Base-by-base conservation (phyloP, 1,140 invertebrate species). In the Philaenus spumarius region DNA sequence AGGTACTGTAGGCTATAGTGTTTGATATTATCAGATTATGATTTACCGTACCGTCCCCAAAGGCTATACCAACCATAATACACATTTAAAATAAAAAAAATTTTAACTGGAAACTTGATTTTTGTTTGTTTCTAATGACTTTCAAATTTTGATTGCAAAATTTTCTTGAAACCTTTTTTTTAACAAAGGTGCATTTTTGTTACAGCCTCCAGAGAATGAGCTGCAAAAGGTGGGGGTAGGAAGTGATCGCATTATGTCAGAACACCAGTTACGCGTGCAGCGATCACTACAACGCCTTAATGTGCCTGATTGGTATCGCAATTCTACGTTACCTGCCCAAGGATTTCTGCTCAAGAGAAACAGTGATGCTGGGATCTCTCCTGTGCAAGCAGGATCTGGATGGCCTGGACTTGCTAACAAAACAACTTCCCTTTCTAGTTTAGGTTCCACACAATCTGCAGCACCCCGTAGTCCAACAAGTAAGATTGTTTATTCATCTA, bases 261-360 rank as follows among this genome's bases (percentile, higher is more conserved):
- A 95, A 75, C 92, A 95, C 77, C 91, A 96, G 74, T 77, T 96
- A 54, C 81, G 94, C 53, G 89, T 97, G 51, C 90, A 94, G 71
- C 84, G 92, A 62, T 95, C 92, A 19, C 74, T 97, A 62, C 90
- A 94, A 72, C 89, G 91, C 66, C 82, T 97, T 54, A 93, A 94
- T 75, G 85, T 96, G 35, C 94, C 94, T 40, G 92, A 96, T 69
- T 97, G 94, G 94, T 93, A 90, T 78, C 92, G 89, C 73, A 89
- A 90, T 71, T 87, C 86, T 17, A 79, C 83, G 57, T 78, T 82
- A 15, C 82, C 83, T n/a, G 77, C 81, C 30, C 69, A 73, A 58
- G 69, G 72, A 19, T 75, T 75, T 62, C 50, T 71, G 19, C 59
- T 71, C n/a, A 72, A 87, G 70, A 78, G 84, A 59, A 76, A 84